Evolutionary conservation across 2,888 invertebrate genomes (phyloP).

Genomic region (Piscicola geometra): DNA sequence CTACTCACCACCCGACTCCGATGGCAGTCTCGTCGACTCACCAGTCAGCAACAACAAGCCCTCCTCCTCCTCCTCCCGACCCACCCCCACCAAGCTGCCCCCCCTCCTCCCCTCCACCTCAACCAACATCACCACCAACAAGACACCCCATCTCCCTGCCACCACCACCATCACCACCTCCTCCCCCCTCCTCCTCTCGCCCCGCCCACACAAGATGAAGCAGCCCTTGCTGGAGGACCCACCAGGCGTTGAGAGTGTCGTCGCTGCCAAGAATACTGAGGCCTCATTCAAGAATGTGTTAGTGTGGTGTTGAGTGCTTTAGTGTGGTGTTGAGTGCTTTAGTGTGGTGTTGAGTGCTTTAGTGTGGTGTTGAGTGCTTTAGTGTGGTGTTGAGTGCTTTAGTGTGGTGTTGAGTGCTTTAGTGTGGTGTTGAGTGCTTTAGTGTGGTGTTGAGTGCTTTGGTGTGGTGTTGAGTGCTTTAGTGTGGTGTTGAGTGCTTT

Average conservation of each 20-base stretch:
- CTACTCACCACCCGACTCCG: conserved; percentile 42
- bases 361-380: too few relatives aligned
- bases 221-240: neutral
- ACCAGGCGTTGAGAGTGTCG: too few relatives aligned
- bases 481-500: too few relatives aligned
- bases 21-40: conserved; percentile 40
- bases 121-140: neutral
- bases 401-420: too few relatives aligned
- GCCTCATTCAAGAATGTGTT: neutral
- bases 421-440: too few relatives aligned
- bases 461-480: too few relatives aligned
- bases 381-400: too few relatives aligned
- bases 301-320: neutral
- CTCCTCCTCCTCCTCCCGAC: neutral
- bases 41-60: conserved; percentile 31
- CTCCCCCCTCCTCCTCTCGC: neutral
- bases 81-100: neutral
- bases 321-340: too few relatives aligned
- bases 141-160: neutral
- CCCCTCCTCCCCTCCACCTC: neutral
- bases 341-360: too few relatives aligned
- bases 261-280: too few relatives aligned
- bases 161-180: conserved; percentile 18
- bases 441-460: too few relatives aligned
- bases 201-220: neutral